These are phyloP conservation scores for Ariolimax columbianus DNA, from an alignment of 2,888 invertebrate species.

Conservation along the genomic window DNA sequence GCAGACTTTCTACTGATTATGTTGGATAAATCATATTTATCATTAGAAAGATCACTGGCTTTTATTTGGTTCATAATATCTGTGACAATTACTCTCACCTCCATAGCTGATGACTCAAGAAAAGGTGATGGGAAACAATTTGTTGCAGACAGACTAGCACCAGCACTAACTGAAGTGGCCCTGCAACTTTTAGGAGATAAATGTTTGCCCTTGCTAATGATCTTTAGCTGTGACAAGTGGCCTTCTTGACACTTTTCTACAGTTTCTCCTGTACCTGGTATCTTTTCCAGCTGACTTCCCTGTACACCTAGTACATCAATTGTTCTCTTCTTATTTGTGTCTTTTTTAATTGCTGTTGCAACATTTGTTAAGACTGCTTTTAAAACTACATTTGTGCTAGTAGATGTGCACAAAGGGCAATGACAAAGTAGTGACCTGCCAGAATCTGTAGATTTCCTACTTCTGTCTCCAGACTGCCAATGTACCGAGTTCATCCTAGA, in stretches of 20 bases:
- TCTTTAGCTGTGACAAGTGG: neutral
- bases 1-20: too few species aligned
- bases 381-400: neutral
- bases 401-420: neutral
- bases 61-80: neutral
- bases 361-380: neutral
- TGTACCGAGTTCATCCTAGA: neutral
- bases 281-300: too few species aligned
- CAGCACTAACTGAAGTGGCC: neutral
- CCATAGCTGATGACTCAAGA: neutral
- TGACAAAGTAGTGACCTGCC: neutral
- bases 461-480: neutral
- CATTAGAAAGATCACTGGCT: neutral
- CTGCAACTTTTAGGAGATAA: neutral
- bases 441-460: neutral
- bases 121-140: neutral
- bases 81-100: neutral
- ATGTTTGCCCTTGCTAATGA: neutral
- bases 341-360: neutral
- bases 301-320: neutral
- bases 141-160: neutral
- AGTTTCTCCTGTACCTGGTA: neutral
- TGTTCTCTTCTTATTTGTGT: neutral
- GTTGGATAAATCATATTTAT: too few species aligned
- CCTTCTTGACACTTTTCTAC: neutral